Conservation (phyloP, 2,797 vertebrate genomes). For the Bryconaethiops microstoma region DNA sequence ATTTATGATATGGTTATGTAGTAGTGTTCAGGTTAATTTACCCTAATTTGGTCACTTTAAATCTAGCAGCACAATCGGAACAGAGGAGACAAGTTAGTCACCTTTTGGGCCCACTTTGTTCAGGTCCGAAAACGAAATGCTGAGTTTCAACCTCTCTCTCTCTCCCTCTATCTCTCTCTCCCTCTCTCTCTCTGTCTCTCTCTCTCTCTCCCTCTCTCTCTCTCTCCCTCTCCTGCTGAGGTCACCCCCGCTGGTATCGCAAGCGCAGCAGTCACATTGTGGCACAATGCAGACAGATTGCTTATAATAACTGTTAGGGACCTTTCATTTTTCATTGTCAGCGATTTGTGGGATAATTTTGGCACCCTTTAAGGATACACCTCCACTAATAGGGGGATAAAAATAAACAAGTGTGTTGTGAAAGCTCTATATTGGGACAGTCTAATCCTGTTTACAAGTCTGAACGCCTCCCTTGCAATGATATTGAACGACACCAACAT, state of each 20-base stretch:
- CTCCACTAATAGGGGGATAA: slow-evolving; percentile 82
- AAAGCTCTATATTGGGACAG: slow-evolving; percentile 81
- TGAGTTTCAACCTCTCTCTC: slow-evolving; percentile 22
- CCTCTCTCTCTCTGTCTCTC: slow-evolving; percentile 21
- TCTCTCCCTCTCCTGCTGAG: slow-evolving; percentile 66
- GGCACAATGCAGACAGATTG: slow-evolving; percentile 82
- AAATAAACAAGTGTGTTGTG: slow-evolving; percentile 83
- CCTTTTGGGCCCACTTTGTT: neutral
- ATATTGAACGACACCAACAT: slow-evolving; percentile 71
- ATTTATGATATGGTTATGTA: too few species aligned
- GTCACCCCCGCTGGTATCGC: slow-evolving; percentile 81
- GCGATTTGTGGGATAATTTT: slow-evolving; percentile 83
- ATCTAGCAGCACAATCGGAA: neutral
- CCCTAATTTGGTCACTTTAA: neutral
- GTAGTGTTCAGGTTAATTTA: too few species aligned
- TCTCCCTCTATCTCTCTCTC: slow-evolving; percentile 58
- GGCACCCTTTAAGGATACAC: slow-evolving; percentile 81
- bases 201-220: slow-evolving; percentile 58
- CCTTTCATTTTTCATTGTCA: slow-evolving; percentile 86
- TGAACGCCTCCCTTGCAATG: slow-evolving; percentile 72
- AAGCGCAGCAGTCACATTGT: slow-evolving; percentile 84
- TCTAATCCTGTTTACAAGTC: slow-evolving; percentile 84
- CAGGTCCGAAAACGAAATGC: slow-evolving; percentile 7
- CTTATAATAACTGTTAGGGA: slow-evolving; percentile 84
- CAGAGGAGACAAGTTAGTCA: neutral